Evolutionary conservation across 2,113 vertebrate species (phyloP).

Genomic region (Microcebus griseorufus): DNA sequence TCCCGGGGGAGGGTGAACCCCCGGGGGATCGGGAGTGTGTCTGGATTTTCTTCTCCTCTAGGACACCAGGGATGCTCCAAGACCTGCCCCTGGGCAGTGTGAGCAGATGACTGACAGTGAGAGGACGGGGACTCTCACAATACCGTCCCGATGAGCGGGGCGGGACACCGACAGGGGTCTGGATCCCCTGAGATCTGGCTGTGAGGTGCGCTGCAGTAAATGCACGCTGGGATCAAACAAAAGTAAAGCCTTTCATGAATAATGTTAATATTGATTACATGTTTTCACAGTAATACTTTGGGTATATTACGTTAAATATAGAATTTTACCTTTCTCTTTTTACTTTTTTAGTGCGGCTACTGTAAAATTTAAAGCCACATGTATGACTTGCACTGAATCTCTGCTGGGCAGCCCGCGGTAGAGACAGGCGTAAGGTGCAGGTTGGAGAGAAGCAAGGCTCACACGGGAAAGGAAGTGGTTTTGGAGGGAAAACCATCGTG

Average conservation of each 20-base stretch:
- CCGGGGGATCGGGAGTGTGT: neutral
- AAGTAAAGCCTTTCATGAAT: neutral
- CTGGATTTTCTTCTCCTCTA: neutral
- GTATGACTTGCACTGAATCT: rapidly evolving
- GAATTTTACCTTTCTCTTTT: neutral
- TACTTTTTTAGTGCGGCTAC: neutral
- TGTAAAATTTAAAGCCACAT: neutral
- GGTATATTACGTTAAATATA: neutral
- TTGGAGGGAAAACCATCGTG: neutral
- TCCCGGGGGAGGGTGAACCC: neutral
- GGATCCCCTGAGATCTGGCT: neutral
- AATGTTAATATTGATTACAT: neutral
- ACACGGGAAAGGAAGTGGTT: neutral
- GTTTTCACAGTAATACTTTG: neutral
- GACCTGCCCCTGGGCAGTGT: too few relatives aligned
- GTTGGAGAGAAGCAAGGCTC: neutral
- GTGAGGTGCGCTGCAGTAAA: neutral
- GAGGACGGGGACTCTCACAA: rapidly evolving
- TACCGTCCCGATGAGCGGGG: rapidly evolving
- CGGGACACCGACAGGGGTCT: too few relatives aligned
- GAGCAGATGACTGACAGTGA: neutral
- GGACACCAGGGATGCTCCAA: neutral
- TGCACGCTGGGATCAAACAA: rapidly evolving
- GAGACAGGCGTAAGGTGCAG: neutral
- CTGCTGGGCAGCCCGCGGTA: rapidly evolving